Conservation (phyloP, 2,888 invertebrate genomes). For the Acleris emargana region DNA sequence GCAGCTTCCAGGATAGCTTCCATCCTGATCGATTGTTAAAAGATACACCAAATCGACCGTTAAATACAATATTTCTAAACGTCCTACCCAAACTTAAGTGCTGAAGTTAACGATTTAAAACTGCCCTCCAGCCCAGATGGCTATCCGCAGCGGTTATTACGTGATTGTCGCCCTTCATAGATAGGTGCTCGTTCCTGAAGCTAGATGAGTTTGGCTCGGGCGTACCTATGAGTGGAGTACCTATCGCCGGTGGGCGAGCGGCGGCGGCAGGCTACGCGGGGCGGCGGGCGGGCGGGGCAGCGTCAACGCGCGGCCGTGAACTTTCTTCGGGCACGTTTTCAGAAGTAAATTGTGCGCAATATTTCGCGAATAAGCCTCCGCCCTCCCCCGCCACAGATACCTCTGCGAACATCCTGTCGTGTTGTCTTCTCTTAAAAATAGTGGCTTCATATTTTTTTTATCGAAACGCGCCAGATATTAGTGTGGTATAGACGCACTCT, state of each 20-base stretch:
- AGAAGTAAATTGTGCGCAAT: constrained; percentile 81
- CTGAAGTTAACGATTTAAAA: no score
- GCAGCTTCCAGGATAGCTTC: no score
- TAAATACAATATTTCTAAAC: no score
- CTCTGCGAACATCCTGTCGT: constrained; percentile 18
- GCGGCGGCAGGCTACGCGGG: constrained; percentile 52
- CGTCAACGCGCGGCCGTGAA: constrained; percentile 84
- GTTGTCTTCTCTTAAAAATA: constrained; percentile 5
- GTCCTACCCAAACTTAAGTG: no score
- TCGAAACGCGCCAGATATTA: no score
- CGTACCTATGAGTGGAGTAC: not conserved
- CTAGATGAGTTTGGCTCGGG: constrained; percentile 10
- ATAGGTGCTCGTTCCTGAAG: constrained; percentile 14
- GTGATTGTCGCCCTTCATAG: no score
- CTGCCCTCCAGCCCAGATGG: no score
- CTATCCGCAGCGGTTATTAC: no score
- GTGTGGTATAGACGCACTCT: no score
- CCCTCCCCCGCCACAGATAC: constrained; percentile 51
- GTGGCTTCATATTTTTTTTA: no score
- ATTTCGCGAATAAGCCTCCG: constrained; percentile 70
- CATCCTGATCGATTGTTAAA: no score
- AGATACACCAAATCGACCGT: no score
- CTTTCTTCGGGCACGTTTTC: constrained; percentile 84
- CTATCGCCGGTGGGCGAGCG: constrained; percentile 44
- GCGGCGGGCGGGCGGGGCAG: constrained; percentile 45